Percentiles rank a stretch among this genome's conserved stretches.
phyloP scores from a whole-genome alignment of 2,888 invertebrate genomes.

The Drosophila macrospina region DNA sequence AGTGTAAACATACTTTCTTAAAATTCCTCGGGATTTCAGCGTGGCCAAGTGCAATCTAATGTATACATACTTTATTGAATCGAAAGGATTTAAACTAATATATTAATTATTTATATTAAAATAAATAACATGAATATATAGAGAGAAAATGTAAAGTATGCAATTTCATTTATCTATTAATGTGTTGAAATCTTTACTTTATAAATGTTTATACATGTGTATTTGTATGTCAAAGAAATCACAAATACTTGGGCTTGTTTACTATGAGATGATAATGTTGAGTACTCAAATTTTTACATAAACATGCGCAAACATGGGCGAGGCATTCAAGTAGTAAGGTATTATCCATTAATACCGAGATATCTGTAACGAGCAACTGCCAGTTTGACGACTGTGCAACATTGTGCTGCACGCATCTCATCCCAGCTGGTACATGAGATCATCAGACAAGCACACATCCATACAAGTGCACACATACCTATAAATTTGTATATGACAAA shows the following conservation, averaged over 20 bases:
- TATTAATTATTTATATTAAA: too few relatives aligned
- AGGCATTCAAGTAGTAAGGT: constrained; percentile 30
- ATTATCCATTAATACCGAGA: constrained; percentile 25
- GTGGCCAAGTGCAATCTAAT: too few relatives aligned
- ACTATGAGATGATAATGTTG: constrained; percentile 17
- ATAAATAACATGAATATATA: too few relatives aligned
- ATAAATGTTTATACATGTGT: neutral
- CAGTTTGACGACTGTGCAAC: constrained; percentile 18
- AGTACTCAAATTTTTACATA: constrained; percentile 10
- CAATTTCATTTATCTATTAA: too few relatives aligned
- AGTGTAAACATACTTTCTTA: too few relatives aligned
- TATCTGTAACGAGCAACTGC: constrained; percentile 51
- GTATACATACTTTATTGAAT: too few relatives aligned
- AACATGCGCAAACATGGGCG: constrained; percentile 49
- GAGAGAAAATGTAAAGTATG: too few relatives aligned
- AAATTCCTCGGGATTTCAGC: too few relatives aligned
- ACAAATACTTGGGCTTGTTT: constrained; percentile 8
- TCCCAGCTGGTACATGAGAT: constrained; percentile 25
- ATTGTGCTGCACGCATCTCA: constrained; percentile 28
- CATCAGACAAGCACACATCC: constrained; percentile 1
- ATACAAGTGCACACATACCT: neutral
- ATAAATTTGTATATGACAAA: constrained; percentile 15
- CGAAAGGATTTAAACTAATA: neutral
- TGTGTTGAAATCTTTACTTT: too few relatives aligned
- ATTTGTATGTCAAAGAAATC: constrained; percentile 20